Base-by-base conservation (phyloP, 2,797 vertebrate genomes). In the Parauchenoglanis ngamensis region DNA sequence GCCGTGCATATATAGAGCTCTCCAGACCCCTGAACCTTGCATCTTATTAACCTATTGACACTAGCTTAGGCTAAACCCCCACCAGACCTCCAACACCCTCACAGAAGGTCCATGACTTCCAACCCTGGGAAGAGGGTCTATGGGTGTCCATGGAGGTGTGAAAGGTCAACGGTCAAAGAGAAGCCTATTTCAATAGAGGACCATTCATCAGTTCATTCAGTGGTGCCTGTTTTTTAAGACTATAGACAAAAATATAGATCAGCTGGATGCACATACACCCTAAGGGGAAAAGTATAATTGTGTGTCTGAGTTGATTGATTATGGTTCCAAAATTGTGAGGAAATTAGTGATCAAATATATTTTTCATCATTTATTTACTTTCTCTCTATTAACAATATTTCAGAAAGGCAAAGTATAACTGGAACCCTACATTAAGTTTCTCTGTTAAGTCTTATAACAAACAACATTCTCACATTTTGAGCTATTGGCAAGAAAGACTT, bases 21-120 rank as follows among this genome's bases (percentile, higher is more conserved):
- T 87, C 77, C 86, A 86, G 90, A 90, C 83, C 46, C 61, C 70
- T 7, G 72, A 56, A 86, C 88, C 86, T 89, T 84, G 91, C 91
- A 90, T 92, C 90, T 90, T 89, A 93, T 92, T 92, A 90, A 92
- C 90, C 93, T 92, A 85, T 85, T 94, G 93, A 94, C 93, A 92
- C 89, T 52, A 84, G 81, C 88, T 89, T 79, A 70, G 68, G 84
- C 28, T 91, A 88, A 89, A 90, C 87, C 65, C 31, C 85, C 78
- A 68, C 80, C 65, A 78, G 72, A 70, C 52, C 25, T 59, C 46
- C 15, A 63, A 46, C 82, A 76, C 61, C 79, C 76, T 86, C 83
- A 81, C 67, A 85, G 82, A 65, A 52, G 73, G 83, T 76, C 87
- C 85, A 82, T 68, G 54, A 77, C 89, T 86, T 23, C 76, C 76